Evolutionary conservation across 2,797 vertebrate genomes (phyloP).

Genomic region (Synanceia verrucosa): DNA sequence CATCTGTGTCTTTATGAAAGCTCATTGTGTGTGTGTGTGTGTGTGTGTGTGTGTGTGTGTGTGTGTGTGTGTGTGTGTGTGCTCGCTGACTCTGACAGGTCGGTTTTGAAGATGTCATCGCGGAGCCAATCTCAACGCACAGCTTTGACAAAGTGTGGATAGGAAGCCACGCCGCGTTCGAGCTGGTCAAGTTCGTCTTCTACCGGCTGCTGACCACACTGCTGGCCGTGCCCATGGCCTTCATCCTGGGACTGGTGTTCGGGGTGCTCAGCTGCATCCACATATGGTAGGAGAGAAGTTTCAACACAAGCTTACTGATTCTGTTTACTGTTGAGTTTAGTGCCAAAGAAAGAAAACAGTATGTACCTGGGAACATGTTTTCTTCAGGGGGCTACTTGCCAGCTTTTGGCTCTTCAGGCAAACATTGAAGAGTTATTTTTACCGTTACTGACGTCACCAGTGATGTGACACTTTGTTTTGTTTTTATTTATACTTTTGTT

Average conservation of each 20-base stretch:
- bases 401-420: slow-evolving; percentile 17
- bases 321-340: slow-evolving; percentile 1
- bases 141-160: slow-evolving; percentile 96
- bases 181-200: slow-evolving; percentile 88
- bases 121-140: slow-evolving; percentile 88
- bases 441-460: slow-evolving; percentile 14
- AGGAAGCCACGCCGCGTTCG: slow-evolving; percentile 92
- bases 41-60: slow-evolving; percentile 2
- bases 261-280: slow-evolving; percentile 91
- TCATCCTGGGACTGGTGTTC: slow-evolving; percentile 87
- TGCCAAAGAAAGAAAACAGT: not conserved
- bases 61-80: not conserved
- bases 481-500: slow-evolving; percentile 37
- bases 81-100: slow-evolving; percentile 78
- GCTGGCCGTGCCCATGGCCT: slow-evolving; percentile 91
- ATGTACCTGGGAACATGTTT: not conserved
- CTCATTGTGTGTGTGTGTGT: not conserved
- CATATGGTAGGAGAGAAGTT: slow-evolving; percentile 89
- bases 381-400: not conserved
- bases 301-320: no score
- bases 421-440: slow-evolving; percentile 43
- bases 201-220: slow-evolving; percentile 90
- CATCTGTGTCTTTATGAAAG: not conserved
- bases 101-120: slow-evolving; percentile 92
- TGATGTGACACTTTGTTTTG: slow-evolving; percentile 2